phyloP scores from a whole-genome alignment of 37 sponge, comb jelly and placozoan species.

The Lycopodina hypogea region DNA sequence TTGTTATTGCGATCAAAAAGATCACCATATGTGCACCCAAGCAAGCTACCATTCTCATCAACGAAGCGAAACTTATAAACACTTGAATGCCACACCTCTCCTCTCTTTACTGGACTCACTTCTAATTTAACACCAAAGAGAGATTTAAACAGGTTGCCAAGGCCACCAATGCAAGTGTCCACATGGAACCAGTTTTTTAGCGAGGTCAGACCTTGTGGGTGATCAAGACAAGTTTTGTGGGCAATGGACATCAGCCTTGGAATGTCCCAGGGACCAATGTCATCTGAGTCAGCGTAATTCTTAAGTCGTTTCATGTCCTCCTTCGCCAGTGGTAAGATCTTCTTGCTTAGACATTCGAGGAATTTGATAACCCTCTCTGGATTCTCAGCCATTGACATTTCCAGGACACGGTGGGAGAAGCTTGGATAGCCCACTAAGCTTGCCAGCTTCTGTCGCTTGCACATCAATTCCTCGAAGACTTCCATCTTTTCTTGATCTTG shows the following conservation, averaged over 20 bases:
- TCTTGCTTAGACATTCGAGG: slow-evolving; percentile 48
- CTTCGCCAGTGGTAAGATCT: slow-evolving; percentile 58
- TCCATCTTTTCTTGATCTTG: slow-evolving; percentile 15
- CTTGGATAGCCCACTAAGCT: slow-evolving; percentile 62
- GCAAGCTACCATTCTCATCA: slow-evolving; percentile 46
- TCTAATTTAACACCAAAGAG: slow-evolving; percentile 68
- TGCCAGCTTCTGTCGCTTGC: slow-evolving; percentile 67
- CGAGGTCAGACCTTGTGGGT: not conserved
- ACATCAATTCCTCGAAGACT: slow-evolving; percentile 46
- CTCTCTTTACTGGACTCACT: slow-evolving; percentile 7
- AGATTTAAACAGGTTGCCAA: slow-evolving; percentile 45
- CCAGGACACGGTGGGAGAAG: slow-evolving; percentile 69
- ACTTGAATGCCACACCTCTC: slow-evolving; percentile 66
- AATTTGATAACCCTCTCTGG: slow-evolving; percentile 64
- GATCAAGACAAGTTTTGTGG: slow-evolving; percentile 10
- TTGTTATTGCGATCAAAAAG: slow-evolving; percentile 54
- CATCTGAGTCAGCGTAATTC: not conserved
- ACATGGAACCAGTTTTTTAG: slow-evolving; percentile 48
- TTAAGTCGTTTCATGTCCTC: slow-evolving; percentile 46
- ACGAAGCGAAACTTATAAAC: slow-evolving; percentile 71
- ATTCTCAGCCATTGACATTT: slow-evolving; percentile 62
- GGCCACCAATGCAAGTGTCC: slow-evolving; percentile 60
- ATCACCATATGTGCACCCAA: slow-evolving; percentile 78
- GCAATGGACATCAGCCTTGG: slow-evolving; percentile 19
- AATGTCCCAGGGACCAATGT: slow-evolving; percentile 58